These are phyloP conservation scores for Colistium nudipinnis DNA, from an alignment of 2,113 vertebrate genomes.

Conservation along the genomic window DNA sequence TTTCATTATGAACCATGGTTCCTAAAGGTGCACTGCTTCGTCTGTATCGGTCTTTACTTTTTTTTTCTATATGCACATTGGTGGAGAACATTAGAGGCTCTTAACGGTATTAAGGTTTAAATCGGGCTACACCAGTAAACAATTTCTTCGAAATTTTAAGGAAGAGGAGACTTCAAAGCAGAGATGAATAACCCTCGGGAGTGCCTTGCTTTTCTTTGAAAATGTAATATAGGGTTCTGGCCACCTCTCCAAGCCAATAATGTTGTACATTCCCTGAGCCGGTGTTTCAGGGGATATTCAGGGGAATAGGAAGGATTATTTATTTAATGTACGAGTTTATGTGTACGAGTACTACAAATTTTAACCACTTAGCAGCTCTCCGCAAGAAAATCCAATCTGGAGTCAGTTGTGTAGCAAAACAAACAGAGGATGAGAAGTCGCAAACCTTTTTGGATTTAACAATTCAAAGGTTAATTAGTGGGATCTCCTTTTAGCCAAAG, in stretches of 20 bases:
- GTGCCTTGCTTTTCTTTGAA: not conserved
- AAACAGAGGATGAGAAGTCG: not conserved
- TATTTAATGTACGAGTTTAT: not conserved
- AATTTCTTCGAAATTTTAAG: too few relatives aligned
- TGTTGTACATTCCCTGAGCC: not conserved
- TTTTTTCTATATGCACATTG: not conserved
- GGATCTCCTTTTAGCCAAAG: too few relatives aligned
- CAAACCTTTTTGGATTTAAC: not conserved
- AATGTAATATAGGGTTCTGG: not conserved
- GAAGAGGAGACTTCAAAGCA: too few relatives aligned
- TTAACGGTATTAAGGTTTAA: not conserved
- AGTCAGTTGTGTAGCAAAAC: slow-evolving; percentile 6
- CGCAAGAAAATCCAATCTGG: not conserved
- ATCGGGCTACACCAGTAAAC: not conserved
- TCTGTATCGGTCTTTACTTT: too few relatives aligned
- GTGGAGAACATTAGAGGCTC: too few relatives aligned
- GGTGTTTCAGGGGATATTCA: not conserved
- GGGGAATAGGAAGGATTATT: slow-evolving; percentile 3
- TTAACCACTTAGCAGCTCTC: slow-evolving; percentile 11
- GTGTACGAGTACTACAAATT: not conserved
- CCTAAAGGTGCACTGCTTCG: not conserved
- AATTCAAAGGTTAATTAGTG: too few relatives aligned
- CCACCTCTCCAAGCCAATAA: too few relatives aligned
- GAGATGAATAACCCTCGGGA: too few relatives aligned
- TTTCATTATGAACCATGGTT: not conserved